phyloP scores from a whole-genome alignment of 37 sponge, comb jelly and placozoan genomes.

The Beroe forskalii region DNA sequence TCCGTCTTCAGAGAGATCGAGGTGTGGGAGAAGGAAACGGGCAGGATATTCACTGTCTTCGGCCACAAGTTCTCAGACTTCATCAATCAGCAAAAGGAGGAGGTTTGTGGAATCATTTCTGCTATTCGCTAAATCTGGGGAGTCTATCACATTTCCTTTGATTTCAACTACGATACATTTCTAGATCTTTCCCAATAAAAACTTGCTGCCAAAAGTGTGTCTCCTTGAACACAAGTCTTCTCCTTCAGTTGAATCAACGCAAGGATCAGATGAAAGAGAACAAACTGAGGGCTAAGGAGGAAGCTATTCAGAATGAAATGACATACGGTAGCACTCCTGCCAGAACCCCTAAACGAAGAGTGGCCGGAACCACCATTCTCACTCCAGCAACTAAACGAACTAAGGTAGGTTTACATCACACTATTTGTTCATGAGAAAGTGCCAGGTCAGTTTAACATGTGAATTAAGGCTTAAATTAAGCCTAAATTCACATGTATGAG shows the following conservation, averaged over 20 bases:
- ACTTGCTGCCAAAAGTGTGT: too few relatives aligned
- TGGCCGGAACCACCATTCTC: slow-evolving; percentile 39
- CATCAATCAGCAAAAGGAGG: slow-evolving; percentile 50
- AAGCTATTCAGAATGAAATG: slow-evolving; percentile 34
- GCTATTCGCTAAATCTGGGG: too few relatives aligned
- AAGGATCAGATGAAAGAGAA: slow-evolving; percentile 53
- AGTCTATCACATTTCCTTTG: too few relatives aligned
- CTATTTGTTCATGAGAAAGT: too few relatives aligned
- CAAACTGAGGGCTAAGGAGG: slow-evolving; percentile 19
- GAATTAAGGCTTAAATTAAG: neutral
- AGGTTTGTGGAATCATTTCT: too few relatives aligned
- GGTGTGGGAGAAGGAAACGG: slow-evolving; percentile 6
- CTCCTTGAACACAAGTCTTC: neutral
- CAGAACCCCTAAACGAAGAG: slow-evolving; percentile 29
- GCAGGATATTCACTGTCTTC: slow-evolving; percentile 52
- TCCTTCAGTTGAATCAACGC: neutral
- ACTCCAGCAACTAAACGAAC: slow-evolving; percentile 23
- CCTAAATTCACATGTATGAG: neutral
- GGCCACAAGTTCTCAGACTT: slow-evolving; percentile 57
- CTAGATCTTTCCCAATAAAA: too few relatives aligned
- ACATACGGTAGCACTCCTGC: slow-evolving; percentile 32
- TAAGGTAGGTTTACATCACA: neutral
- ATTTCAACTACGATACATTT: too few relatives aligned
- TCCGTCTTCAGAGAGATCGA: neutral
- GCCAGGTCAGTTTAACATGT: too few relatives aligned